Percentiles rank a stretch among this genome's conserved stretches.
Conservation (phyloP, 2,113 vertebrate genomes). For the Psophia crepitans region DNA sequence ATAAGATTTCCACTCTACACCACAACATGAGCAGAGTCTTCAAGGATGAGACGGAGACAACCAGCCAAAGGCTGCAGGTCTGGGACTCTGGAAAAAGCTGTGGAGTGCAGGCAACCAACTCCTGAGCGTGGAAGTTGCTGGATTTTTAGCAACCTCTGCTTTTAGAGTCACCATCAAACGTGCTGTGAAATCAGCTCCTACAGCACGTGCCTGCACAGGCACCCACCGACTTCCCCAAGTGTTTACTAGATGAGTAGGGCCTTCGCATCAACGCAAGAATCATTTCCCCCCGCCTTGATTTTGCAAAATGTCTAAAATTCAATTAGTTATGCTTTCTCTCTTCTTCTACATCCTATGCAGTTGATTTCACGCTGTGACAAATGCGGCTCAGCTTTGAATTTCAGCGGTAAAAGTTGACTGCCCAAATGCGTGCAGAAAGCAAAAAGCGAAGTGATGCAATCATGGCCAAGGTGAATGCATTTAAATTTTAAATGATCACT, state of each 20-base stretch:
- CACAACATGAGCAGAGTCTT: rapidly evolving
- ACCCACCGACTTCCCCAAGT: rapidly evolving
- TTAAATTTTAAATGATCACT: background rate
- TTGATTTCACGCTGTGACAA: conserved; percentile 10
- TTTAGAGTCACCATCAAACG: rapidly evolving
- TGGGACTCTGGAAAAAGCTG: background rate
- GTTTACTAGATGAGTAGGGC: background rate
- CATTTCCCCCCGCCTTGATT: background rate
- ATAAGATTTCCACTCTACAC: background rate
- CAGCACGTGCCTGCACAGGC: background rate
- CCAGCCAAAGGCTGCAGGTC: background rate
- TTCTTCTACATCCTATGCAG: background rate
- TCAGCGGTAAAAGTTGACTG: background rate
- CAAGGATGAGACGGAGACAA: background rate
- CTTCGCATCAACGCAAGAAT: background rate
- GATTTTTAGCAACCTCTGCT: background rate
- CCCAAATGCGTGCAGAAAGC: background rate
- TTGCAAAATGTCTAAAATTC: background rate
- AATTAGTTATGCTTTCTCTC: conserved; percentile 2
- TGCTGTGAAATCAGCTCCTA: background rate
- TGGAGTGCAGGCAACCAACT: background rate
- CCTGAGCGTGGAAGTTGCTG: rapidly evolving
- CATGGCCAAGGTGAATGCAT: background rate
- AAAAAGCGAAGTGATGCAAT: conserved; percentile 2
- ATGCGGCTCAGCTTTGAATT: conserved; percentile 14